Percentiles rank a stretch among this genome's conserved stretches.
phyloP scores from a whole-genome alignment of 2,113 vertebrate genomes.

The Chiloscyllium plagiosum region DNA sequence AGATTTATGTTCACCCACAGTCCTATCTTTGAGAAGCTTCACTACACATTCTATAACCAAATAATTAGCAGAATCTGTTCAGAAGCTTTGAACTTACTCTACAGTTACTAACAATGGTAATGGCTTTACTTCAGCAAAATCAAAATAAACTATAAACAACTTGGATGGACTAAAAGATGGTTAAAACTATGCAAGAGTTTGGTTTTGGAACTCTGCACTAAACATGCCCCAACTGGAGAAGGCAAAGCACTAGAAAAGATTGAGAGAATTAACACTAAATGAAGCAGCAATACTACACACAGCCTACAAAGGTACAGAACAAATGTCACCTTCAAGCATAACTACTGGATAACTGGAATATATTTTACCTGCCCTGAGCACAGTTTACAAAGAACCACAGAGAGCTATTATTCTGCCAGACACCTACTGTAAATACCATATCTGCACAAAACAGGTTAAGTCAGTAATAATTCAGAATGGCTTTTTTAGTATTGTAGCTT shows the following conservation, averaged over 20 bases:
- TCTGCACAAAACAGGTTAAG: not conserved
- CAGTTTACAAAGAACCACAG: not conserved
- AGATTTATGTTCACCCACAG: not conserved
- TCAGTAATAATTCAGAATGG: not conserved
- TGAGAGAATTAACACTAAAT: not conserved
- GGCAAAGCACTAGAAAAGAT: not conserved
- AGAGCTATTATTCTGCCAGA: not conserved
- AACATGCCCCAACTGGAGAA: not conserved
- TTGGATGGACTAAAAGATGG: not conserved
- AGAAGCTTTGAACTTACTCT: not conserved
- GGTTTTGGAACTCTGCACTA: not conserved
- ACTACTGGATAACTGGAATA: not conserved
- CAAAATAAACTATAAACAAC: not conserved
- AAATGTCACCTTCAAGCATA: not conserved
- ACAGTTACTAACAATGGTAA: not conserved
- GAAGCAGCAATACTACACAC: not conserved
- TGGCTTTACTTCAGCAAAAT: not conserved
- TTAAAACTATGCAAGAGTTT: not conserved
- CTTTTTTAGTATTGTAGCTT: not conserved
- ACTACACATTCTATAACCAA: not conserved
- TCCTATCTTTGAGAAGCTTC: not conserved
- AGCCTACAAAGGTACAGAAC: not conserved
- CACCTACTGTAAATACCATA: not conserved
- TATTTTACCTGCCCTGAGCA: not conserved
- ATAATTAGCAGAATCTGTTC: not conserved